phyloP scores from a whole-genome alignment of 1,140 invertebrate genomes.

The Atta texana region DNA sequence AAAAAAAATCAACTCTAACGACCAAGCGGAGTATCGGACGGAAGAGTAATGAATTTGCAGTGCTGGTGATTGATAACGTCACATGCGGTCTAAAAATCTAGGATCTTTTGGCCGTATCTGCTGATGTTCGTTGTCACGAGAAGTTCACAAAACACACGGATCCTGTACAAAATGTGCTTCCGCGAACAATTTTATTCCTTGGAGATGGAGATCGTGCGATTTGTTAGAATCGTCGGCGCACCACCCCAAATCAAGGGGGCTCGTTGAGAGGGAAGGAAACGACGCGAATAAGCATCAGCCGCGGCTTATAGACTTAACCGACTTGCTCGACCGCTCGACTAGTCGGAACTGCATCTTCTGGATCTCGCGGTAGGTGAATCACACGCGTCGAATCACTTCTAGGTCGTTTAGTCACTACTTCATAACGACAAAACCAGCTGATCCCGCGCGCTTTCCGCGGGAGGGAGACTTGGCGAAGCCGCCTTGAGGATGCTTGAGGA shows the following conservation, averaged over 20 bases:
- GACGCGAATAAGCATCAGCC: not conserved
- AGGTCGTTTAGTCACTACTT: constrained; percentile 66
- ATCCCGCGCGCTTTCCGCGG: not conserved
- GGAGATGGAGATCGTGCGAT: not conserved
- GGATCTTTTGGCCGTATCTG: not conserved
- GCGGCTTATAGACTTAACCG: constrained; percentile 41
- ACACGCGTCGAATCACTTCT: constrained; percentile 69
- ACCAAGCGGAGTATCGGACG: not conserved
- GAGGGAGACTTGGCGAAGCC: not conserved
- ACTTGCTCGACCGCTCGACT: not conserved
- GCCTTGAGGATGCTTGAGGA: not conserved
- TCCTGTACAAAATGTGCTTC: not conserved
- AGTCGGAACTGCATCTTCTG: not conserved
- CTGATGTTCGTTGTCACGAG: not conserved
- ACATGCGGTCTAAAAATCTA: not conserved
- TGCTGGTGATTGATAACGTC: not conserved
- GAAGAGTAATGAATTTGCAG: not conserved
- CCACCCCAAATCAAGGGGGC: not conserved
- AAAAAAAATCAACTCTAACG: not conserved
- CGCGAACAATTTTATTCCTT: not conserved
- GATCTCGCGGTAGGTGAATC: not conserved
- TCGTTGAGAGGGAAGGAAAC: not conserved
- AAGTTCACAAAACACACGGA: not conserved
- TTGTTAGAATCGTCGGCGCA: not conserved
- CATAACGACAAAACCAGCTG: constrained; percentile 15